phyloP scores from a whole-genome alignment of 2,888 invertebrate species.

The Aspidapion aeneum region DNA sequence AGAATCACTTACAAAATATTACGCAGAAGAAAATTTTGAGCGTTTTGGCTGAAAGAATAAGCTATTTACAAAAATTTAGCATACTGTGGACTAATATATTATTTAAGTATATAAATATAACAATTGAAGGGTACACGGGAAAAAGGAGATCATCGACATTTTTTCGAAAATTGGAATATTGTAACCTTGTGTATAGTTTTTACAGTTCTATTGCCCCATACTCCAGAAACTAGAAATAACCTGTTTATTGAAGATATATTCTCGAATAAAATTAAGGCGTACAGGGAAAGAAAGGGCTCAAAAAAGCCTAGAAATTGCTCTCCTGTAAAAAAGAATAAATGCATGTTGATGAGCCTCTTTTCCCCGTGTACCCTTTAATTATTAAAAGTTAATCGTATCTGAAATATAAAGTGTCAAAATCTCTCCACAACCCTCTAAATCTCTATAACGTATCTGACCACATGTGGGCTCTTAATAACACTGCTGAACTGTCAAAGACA shows the following conservation, averaged over 20 bases:
- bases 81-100: too few species aligned
- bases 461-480: slow-evolving; percentile 38
- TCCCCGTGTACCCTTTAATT: not conserved
- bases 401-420: too few species aligned
- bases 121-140: not conserved
- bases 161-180: not conserved
- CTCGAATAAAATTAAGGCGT: not conserved
- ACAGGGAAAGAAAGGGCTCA: not conserved
- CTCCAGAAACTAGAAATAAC: not conserved
- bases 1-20: too few species aligned
- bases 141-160: not conserved
- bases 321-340: not conserved
- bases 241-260: not conserved
- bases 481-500: slow-evolving; percentile 34
- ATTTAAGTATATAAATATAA: not conserved
- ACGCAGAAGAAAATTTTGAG: too few species aligned
- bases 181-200: not conserved
- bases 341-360: not conserved
- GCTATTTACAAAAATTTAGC: too few species aligned
- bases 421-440: too few species aligned
- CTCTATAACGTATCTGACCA: slow-evolving; percentile 31
- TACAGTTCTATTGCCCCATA: not conserved
- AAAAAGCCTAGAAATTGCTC: not conserved
- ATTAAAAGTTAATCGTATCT: too few species aligned
- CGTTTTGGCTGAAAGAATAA: too few species aligned